Evolutionary conservation across 2,113 vertebrate genomes (phyloP).

Genomic region (Amia ocellicauda): DNA sequence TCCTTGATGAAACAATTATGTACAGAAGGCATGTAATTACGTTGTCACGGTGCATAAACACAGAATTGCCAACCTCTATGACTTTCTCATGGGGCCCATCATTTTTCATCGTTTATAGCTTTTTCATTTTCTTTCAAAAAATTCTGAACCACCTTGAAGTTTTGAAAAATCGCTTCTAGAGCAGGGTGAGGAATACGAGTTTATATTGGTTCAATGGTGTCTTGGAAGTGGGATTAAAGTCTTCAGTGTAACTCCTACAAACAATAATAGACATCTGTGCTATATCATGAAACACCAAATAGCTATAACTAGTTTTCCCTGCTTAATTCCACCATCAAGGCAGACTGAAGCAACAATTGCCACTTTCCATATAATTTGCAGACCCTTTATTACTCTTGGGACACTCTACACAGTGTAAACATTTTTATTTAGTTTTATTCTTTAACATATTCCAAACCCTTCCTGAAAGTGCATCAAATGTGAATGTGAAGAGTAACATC

Average conservation of each 20-base stretch:
- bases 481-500: too few relatives aligned
- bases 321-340: too few relatives aligned
- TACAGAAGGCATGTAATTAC: slow-evolving; percentile 49
- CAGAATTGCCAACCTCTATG: slow-evolving; percentile 43
- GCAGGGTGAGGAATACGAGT: neutral
- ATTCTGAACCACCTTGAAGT: neutral
- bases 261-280: neutral
- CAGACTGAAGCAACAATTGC: too few relatives aligned
- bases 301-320: too few relatives aligned
- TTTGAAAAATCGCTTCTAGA: neutral
- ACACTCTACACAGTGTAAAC: too few relatives aligned
- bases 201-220: neutral
- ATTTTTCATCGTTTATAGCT: neutral
- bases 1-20: slow-evolving; percentile 44
- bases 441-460: too few relatives aligned
- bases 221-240: neutral
- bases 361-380: too few relatives aligned
- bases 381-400: too few relatives aligned
- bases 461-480: too few relatives aligned
- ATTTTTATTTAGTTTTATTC: too few relatives aligned
- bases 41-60: slow-evolving; percentile 37
- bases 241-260: neutral
- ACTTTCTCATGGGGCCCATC: slow-evolving; percentile 36
- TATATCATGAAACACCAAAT: too few relatives aligned
- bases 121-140: slow-evolving; percentile 1